These are phyloP conservation scores for Phataginus tetradactyla DNA, from an alignment of 2,797 vertebrate genomes.

Conservation along the genomic window DNA sequence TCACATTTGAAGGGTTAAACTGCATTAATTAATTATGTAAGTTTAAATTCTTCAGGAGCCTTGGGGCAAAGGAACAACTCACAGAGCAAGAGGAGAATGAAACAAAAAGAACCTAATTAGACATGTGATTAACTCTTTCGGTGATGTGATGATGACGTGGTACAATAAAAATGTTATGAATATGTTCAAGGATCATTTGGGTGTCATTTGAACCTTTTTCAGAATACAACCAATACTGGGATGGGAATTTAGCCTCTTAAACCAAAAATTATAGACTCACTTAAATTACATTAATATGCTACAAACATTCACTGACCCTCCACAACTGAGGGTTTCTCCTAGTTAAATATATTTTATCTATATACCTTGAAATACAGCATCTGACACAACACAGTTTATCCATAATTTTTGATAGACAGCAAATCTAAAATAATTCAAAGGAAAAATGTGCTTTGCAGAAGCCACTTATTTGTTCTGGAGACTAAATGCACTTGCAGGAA, in stretches of 20 bases:
- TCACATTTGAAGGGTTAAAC: constrained; percentile 74
- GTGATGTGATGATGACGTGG: not conserved
- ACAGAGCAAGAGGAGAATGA: constrained; percentile 49
- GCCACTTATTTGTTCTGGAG: constrained; percentile 85
- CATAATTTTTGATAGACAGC: constrained; percentile 83
- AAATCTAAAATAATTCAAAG: constrained; percentile 86
- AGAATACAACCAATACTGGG: not conserved
- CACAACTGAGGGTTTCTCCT: not conserved
- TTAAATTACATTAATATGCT: constrained; percentile 50
- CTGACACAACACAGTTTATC: constrained; percentile 79
- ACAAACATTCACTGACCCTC: constrained; percentile 44
- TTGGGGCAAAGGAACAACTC: constrained; percentile 65
- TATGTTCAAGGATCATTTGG: not conserved
- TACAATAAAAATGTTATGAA: not conserved
- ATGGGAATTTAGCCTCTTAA: not conserved
- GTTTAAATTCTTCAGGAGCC: constrained; percentile 63
- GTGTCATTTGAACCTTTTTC: not conserved
- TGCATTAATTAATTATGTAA: constrained; percentile 72
- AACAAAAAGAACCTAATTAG: constrained; percentile 49
- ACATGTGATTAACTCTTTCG: constrained; percentile 71
- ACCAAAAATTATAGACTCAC: not conserved
- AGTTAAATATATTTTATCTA: constrained; percentile 81
- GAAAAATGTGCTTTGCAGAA: constrained; percentile 82
- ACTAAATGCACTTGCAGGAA: constrained; percentile 86
- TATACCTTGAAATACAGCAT: constrained; percentile 69